Evolutionary conservation across 2,113 vertebrate species (phyloP).

Genomic region (Sphyrna mokarran): DNA sequence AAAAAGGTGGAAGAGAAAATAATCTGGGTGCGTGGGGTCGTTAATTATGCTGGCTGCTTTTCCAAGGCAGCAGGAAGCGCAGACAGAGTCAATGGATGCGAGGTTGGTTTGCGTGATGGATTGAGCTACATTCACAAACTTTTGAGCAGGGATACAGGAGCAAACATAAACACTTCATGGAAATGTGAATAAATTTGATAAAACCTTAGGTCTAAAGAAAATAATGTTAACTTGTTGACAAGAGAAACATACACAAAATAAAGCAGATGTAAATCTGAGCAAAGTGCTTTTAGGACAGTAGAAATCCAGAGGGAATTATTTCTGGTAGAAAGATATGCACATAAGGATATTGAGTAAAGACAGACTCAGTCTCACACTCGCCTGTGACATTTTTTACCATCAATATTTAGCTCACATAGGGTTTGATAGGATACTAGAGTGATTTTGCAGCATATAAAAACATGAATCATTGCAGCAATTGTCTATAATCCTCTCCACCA

Average conservation of each 20-base stretch:
- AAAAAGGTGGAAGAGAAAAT: too few species aligned
- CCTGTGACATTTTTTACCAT: neutral
- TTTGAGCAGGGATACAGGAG: neutral
- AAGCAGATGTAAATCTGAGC: neutral
- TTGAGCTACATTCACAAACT: too few species aligned
- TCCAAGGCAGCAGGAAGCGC: too few species aligned
- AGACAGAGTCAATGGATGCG: too few species aligned
- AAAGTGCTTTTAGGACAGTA: neutral
- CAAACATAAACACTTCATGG: neutral
- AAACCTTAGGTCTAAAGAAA: neutral
- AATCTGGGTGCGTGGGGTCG: too few species aligned
- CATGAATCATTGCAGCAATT: neutral
- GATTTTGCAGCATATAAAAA: neutral
- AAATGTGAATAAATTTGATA: neutral
- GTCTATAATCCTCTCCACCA: neutral
- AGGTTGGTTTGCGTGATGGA: too few species aligned
- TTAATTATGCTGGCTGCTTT: too few species aligned
- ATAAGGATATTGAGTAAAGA: neutral
- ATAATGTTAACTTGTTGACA: neutral
- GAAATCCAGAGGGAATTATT: neutral
- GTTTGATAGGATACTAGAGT: neutral
- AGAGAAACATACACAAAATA: neutral
- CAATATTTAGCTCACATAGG: neutral
- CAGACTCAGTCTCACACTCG: too few species aligned
- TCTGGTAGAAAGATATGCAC: neutral